A percentile compares a stretch with the other conserved stretches of the same genome.
Conservation (phyloP, 2,113 vertebrate species). For the Addax nasomaculatus region DNA sequence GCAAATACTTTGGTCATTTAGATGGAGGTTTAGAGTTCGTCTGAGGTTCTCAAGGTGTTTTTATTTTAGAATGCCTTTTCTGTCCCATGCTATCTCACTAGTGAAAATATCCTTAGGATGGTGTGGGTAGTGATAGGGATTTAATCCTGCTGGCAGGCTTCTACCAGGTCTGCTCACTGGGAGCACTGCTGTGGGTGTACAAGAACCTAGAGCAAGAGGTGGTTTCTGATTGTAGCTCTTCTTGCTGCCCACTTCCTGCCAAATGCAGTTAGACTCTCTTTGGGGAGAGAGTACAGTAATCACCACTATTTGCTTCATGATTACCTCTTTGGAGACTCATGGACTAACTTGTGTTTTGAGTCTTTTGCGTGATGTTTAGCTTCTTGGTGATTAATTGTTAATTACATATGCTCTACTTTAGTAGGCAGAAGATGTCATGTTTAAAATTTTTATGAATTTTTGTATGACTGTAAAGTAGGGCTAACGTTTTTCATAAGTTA, state of each 20-base stretch:
- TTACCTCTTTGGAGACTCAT: background rate
- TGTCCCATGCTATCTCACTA: conserved; percentile 27
- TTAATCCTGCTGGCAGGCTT: background rate
- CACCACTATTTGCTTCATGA: background rate
- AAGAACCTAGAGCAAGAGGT: background rate
- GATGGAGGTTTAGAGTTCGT: background rate
- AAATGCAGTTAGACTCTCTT: background rate
- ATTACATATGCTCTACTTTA: background rate
- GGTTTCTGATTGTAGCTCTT: conserved; percentile 1
- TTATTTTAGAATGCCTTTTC: conserved; percentile 54
- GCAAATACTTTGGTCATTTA: background rate
- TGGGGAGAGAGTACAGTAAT: background rate
- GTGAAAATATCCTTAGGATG: conserved; percentile 8
- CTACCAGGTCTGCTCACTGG: background rate
- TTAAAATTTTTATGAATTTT: conserved; percentile 31
- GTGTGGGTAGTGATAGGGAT: background rate
- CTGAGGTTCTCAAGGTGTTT: background rate
- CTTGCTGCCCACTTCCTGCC: background rate
- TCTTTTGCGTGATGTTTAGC: background rate
- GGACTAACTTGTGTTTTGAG: background rate
- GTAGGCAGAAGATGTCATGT: background rate
- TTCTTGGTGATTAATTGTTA: conserved; percentile 23
- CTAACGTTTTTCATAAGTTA: conserved; percentile 12
- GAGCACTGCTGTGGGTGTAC: background rate
- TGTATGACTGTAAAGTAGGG: conserved; percentile 9